These are phyloP conservation scores for Bicyclus anynana DNA, from an alignment of 1,140 invertebrate genomes.

Conservation along the genomic window DNA sequence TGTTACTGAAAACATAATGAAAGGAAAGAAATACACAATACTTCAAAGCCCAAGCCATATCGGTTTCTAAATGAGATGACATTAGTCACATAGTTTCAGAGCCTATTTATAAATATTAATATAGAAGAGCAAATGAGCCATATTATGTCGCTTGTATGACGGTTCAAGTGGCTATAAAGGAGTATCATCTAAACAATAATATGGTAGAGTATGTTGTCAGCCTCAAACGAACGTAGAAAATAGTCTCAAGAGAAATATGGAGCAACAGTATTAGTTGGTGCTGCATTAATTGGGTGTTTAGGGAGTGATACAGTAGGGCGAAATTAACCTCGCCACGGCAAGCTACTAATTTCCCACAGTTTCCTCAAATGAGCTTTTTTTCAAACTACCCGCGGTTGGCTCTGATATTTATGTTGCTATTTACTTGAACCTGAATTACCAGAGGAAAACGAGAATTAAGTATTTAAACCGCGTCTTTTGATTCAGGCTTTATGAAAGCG, in stretches of 20 bases:
- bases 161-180: too few species aligned
- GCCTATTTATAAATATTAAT: too few species aligned
- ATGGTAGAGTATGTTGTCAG: too few species aligned
- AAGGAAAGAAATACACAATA: too few species aligned
- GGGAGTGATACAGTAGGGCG: slow-evolving; percentile 32
- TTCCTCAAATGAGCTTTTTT: slow-evolving; percentile 24
- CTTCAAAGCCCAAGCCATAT: too few species aligned
- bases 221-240: not conserved
- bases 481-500: slow-evolving; percentile 15
- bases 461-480: slow-evolving; percentile 24
- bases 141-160: too few species aligned
- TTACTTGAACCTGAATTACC: slow-evolving; percentile 28
- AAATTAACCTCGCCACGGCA: slow-evolving; percentile 26
- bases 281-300: slow-evolving; percentile 35
- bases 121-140: too few species aligned
- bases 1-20: too few species aligned
- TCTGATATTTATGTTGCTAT: slow-evolving; percentile 32
- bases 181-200: too few species aligned
- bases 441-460: slow-evolving; percentile 22
- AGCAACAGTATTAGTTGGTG: slow-evolving; percentile 20
- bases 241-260: slow-evolving; percentile 24
- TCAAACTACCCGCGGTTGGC: slow-evolving; percentile 18
- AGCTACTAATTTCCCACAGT: slow-evolving; percentile 22
- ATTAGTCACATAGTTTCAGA: too few species aligned
- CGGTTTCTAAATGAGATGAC: too few species aligned